phyloP scores from a whole-genome alignment of 2,797 vertebrate species.

The Leuciscus waleckii region DNA sequence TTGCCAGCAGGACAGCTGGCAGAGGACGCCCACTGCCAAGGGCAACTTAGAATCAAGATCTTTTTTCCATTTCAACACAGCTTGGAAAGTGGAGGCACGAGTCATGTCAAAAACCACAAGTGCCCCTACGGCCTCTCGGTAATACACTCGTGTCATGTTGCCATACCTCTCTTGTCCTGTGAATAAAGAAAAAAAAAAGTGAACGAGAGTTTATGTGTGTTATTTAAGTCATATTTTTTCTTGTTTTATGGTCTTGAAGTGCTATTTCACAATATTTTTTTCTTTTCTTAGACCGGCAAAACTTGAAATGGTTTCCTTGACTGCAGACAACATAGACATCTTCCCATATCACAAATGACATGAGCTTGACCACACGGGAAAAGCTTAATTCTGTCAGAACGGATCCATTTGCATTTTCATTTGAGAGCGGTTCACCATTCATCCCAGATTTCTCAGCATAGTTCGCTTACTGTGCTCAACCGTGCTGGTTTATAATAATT shows the following conservation, averaged over 20 bases:
- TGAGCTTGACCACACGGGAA: not conserved
- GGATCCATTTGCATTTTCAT: not conserved
- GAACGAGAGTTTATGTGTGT: not conserved
- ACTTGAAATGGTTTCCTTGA: not conserved
- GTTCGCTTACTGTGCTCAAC: not conserved
- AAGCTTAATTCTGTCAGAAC: not conserved
- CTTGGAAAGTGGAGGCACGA: slow-evolving; percentile 80
- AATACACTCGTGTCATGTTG: slow-evolving; percentile 87
- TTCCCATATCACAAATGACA: not conserved
- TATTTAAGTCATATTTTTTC: not conserved
- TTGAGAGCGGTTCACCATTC: not conserved
- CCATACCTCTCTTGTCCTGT: slow-evolving; percentile 85
- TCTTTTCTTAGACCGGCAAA: not conserved
- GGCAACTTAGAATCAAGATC: slow-evolving; percentile 83
- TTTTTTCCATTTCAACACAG: slow-evolving; percentile 83
- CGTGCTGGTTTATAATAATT: not conserved
- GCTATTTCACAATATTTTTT: not conserved
- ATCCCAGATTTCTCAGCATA: not conserved
- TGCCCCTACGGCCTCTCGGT: slow-evolving; percentile 82
- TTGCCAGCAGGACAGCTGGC: slow-evolving; percentile 82
- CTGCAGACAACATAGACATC: not conserved
- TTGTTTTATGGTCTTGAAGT: not conserved
- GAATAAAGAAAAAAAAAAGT: not conserved
- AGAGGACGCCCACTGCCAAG: slow-evolving; percentile 77
- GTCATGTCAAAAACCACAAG: slow-evolving; percentile 85